These are phyloP conservation scores for Drosophila aldrichi DNA, from an alignment of 2,888 invertebrate genomes.

Conservation along the genomic window DNA sequence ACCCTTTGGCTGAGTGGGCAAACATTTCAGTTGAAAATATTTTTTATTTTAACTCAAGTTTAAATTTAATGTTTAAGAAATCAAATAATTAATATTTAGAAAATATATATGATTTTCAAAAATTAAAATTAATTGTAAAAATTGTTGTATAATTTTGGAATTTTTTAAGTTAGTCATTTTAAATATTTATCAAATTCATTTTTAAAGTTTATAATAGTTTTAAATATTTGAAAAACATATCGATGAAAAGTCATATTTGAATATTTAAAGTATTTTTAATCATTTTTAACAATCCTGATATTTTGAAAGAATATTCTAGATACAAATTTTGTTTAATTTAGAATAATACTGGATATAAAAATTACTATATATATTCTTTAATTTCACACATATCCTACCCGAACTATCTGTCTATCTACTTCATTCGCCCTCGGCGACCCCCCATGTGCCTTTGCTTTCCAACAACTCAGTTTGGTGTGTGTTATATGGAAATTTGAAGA, in stretches of 20 bases:
- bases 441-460: background rate
- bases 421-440: background rate
- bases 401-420: background rate
- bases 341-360: background rate
- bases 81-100: too few species aligned
- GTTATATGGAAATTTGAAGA: conserved; percentile 41
- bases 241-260: too few species aligned
- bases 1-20: background rate
- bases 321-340: background rate
- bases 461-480: conserved; percentile 5
- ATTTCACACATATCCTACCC: too few species aligned
- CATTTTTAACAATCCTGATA: background rate
- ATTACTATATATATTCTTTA: background rate
- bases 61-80: background rate
- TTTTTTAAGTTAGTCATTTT: too few species aligned
- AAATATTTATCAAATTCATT: too few species aligned
- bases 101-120: too few species aligned
- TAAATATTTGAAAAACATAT: too few species aligned
- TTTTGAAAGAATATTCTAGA: background rate
- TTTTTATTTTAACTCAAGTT: background rate
- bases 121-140: too few species aligned
- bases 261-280: too few species aligned
- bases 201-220: too few species aligned
- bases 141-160: too few species aligned
- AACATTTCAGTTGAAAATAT: background rate